Evolutionary conservation across 2,797 vertebrate species (phyloP), one percentile per base, ranked within the genome.

Genomic region (Sebastes alutus): DNA sequence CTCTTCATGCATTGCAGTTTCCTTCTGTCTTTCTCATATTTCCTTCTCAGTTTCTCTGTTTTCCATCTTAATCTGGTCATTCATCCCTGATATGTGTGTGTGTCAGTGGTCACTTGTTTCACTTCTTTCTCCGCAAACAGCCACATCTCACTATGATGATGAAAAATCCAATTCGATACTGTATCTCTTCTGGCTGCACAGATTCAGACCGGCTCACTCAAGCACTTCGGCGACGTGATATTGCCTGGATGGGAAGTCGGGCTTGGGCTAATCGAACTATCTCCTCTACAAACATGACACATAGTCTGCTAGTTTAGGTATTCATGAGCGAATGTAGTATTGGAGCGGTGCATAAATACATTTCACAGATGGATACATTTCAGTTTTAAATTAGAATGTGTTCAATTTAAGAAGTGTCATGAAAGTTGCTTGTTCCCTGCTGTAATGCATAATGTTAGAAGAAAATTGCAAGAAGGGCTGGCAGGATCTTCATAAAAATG

Each of bases 281-380:
- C 60, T 87, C 49, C 27, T 82, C 59, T 42, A 71, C 69, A 86
- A 80, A 90, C 78, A 81, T 55, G 68, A 81, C 81, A 63, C 71
- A 80, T 1, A 46, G 60, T 49, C 69, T 2, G 59, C 29, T 42
- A 4, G 73, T 67, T 87, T 72, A 70, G 20, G 52, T 79, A 88
- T 87, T 90, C 85, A 87, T 81, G 72, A 87, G 69, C 1, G 0
- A 63, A 62, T 16, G 70, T 64, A 32, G 25, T 4, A 9, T n/a
- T 11, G 33, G 32, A 77, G 58, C 12, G 2, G 5, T 55, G 62
- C 61, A 64, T 27, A 8, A 27, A 49, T 14, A 73, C 54, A 80
- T 63, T 80, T 81, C 49, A 83, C 70, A 52, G 78, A 75, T 1
- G 5, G 22, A 62, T 42, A 35, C 23, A 63, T 73, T 80, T 73